Percentiles rank a stretch among this genome's conserved stretches.
These are phyloP conservation scores for Mormyrops boulengeri DNA, from an alignment of 2,797 vertebrate genomes.

Conservation along the genomic window DNA sequence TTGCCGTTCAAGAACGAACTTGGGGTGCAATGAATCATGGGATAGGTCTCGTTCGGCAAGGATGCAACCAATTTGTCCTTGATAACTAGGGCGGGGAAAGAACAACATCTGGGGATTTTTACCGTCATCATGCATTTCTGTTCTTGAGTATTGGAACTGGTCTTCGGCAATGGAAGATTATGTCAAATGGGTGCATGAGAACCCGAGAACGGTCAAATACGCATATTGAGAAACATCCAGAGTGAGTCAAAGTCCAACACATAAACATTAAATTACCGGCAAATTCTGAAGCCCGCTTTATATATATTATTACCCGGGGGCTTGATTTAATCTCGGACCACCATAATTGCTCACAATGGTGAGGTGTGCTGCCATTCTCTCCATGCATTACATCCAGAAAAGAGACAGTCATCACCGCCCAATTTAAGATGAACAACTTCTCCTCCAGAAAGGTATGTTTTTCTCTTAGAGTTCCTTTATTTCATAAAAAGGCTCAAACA, in stretches of 20 bases:
- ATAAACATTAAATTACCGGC: background rate
- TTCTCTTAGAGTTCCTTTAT: conserved; percentile 42
- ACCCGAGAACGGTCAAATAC: background rate
- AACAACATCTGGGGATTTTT: background rate
- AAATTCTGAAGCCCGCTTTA: background rate
- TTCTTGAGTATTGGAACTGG: background rate
- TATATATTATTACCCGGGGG: conserved; percentile 12
- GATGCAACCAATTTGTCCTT: background rate
- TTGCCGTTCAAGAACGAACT: background rate
- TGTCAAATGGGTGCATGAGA: background rate
- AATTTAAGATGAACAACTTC: conserved; percentile 13
- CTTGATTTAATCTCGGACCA: conserved; percentile 30
- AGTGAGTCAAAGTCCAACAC: background rate
- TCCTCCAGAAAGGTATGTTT: conserved; percentile 30
- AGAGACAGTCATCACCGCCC: background rate
- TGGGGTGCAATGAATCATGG: background rate
- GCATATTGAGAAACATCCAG: background rate
- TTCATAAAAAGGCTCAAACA: conserved; percentile 39
- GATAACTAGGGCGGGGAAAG: background rate
- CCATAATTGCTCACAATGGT: conserved; percentile 22
- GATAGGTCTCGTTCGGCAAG: background rate
- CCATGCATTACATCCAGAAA: background rate
- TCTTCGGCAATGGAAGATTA: background rate
- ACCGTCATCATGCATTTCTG: background rate
- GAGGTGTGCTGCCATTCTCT: conserved; percentile 8